Base-by-base conservation (phyloP, 2,113 vertebrate genomes). In the Cyphomyrus plagiostoma region DNA sequence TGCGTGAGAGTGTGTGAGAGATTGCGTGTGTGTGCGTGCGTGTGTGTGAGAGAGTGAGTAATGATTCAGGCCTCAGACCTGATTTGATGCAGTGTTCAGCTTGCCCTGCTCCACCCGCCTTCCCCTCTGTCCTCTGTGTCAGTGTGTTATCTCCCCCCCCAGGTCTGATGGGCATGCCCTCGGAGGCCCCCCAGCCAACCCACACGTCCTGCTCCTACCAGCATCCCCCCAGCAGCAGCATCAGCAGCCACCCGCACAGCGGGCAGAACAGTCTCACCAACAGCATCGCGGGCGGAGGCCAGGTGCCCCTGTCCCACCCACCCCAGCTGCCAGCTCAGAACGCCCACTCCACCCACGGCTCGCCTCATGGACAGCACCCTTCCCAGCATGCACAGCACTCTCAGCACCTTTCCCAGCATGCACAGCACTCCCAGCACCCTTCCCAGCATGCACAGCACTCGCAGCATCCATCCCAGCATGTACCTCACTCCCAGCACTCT, bases 181-280 rank as follows among this genome's bases (percentile, higher is more conserved):
- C 97, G 0, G 97, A 98, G 89, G 94, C 97, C 77, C 94, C 97
- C 90, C 97, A 97, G 94, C 97, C 96, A 94, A 96, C 96, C 92
- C 97, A 98, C 94, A 97, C 96, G 91, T 97, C 97, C n/a, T 98
- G 97, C 95, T 97, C 97, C 91, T 98, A 98, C 95, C 97, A 98
- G 93, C 97, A 97, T 94, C 97, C 97, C 94, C 97, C 97, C 82
- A 96, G 96, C 93, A 97, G 95, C 93, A 93, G 96, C 94, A 96
- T 97, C 86, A 87, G 86, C 52, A 87, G 97, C 97, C 95, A 97
- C 97, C 94, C 97, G 96, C 86, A 96, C 93, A 96, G 94, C 94
- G 93, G 96, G 92, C 95, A 95, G 91, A 95, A 95, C 93, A 95
- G 92, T 92, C 91, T 95, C 91, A 92, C 95, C 86, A 95, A 95